Base-by-base conservation (phyloP, 2,797 vertebrate species). In the Adrianichthys oophorus region DNA sequence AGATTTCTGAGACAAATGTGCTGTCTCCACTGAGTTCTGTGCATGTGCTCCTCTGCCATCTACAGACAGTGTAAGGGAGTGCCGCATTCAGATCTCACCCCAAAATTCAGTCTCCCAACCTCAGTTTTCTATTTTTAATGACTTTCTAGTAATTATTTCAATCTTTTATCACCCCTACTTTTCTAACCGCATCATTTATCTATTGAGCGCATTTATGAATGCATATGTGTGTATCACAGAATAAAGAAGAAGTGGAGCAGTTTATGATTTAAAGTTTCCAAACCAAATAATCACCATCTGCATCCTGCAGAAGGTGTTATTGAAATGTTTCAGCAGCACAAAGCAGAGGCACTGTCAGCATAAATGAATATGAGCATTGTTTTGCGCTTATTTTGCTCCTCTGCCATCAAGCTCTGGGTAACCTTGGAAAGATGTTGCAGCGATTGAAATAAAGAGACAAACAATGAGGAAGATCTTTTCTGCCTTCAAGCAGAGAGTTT, bases 251-350 rank as follows among this genome's bases (percentile, higher is more conserved):
- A 89, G 75, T 81, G 73, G 76, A 83, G 77, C 84, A 89, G 85
- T 85, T 81, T 76, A 86, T 83, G 81, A 90, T 91, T 79, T 82
- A 86, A 90, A 83, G 88, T 87, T 83, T 69, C 61, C 48, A 72
- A 82, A 92, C 83, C 89, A 94, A 93, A 93, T 90, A 91, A 90
- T 78, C 75, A 75, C 93, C 94, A 94, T 94, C 93, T 95, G 94
- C 65, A 62, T 59, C 68, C 45, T 61, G 72, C 66, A 32, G 60
- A 52, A 21, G n/a, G 62, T 47, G 70, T 57, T 18, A 41, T 49
- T 62, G 29, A 45, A 45, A 70, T 72, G 45, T 46, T 73, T 54
- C 48, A 43, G 48, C 15, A 75, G 49, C 45, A 50, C 65, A 61
- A 75, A 65, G 53, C 40, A 53, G 68, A 59, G 14, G 7, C 29